A percentile compares a stretch with the other conserved stretches of the same genome.
These are phyloP conservation scores for Sitta carolinensis DNA, from an alignment of 2,797 vertebrate species.

Conservation along the genomic window DNA sequence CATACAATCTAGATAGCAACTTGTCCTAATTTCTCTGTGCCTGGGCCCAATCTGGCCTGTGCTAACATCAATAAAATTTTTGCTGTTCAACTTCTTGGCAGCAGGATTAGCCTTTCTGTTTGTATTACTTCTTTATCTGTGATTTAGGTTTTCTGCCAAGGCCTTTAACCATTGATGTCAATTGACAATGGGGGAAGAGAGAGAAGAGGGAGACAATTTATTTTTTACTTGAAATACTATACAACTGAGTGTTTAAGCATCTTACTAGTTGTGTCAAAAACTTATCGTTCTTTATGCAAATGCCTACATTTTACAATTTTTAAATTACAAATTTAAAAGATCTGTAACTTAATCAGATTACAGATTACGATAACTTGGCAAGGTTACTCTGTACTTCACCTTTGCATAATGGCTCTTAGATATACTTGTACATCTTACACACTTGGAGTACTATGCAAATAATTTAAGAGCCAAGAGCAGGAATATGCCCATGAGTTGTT, in stretches of 20 bases:
- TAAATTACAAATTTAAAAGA: too few species aligned
- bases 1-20: not conserved
- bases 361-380: not conserved
- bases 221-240: not conserved
- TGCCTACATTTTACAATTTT: too few species aligned
- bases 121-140: slow-evolving; percentile 8
- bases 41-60: not conserved
- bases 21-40: not conserved
- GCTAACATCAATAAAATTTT: not conserved
- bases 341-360: too few species aligned
- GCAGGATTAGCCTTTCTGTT: slow-evolving; percentile 28
- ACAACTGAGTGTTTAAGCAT: not conserved
- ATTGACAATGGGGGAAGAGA: not conserved
- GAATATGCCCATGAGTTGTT: not conserved
- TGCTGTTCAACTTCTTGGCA: slow-evolving; percentile 10
- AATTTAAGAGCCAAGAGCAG: not conserved
- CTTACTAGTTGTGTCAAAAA: not conserved
- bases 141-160: slow-evolving; percentile 19
- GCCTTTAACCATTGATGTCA: not conserved
- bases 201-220: not conserved
- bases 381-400: not conserved
- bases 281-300: not conserved
- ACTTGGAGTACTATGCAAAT: not conserved
- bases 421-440: not conserved
- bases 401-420: not conserved